Evolutionary conservation across 2,888 invertebrate species (phyloP).

Genomic region (Perizoma affinitatum): DNA sequence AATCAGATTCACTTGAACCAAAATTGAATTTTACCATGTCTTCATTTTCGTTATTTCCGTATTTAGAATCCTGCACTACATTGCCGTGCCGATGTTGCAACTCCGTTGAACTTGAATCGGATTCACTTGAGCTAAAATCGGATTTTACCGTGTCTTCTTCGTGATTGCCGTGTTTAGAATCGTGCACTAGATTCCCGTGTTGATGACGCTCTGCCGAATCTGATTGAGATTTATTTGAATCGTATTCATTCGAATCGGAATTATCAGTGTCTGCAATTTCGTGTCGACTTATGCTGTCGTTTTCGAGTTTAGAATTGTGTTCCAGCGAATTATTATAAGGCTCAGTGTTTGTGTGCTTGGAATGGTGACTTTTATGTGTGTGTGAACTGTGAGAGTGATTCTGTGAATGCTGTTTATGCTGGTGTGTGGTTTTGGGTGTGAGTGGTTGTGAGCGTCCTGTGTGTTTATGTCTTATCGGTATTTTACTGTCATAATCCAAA

Average conservation of each 20-base stretch:
- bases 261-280: too few relatives aligned
- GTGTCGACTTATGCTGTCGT: too few relatives aligned
- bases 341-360: too few relatives aligned
- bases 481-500: not conserved
- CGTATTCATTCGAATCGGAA: not conserved
- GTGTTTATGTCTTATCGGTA: not conserved
- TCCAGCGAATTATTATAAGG: too few relatives aligned
- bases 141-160: not conserved
- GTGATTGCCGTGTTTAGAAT: not conserved
- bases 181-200: not conserved
- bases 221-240: not conserved
- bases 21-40: not conserved
- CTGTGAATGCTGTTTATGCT: too few relatives aligned
- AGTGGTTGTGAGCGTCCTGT: not conserved
- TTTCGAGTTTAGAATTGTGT: too few relatives aligned
- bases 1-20: conserved; percentile 1
- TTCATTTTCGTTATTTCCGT: not conserved
- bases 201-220: not conserved
- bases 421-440: not conserved
- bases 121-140: conserved; percentile 1
- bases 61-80: too few relatives aligned
- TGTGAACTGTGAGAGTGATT: too few relatives aligned
- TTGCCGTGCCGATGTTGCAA: too few relatives aligned
- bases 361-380: too few relatives aligned
- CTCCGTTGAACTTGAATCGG: not conserved